Percentiles rank a stretch among this genome's conserved stretches.
Conservation (phyloP, 2,113 vertebrate genomes). For the Hemichromis elongatus region DNA sequence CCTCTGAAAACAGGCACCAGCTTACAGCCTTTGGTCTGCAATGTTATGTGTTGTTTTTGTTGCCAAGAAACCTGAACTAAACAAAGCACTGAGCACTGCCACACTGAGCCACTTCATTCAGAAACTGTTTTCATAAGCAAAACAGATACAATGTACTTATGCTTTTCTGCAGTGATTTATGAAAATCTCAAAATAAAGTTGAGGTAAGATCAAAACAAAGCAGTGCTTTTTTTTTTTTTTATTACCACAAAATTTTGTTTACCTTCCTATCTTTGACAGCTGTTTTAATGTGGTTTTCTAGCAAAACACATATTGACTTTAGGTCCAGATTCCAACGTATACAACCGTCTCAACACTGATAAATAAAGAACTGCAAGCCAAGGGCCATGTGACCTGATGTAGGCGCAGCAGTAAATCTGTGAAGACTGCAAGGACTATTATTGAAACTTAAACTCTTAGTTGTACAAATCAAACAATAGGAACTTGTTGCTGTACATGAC, state of each 20-base stretch:
- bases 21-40: not conserved
- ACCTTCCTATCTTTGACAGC: not conserved
- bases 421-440: not conserved
- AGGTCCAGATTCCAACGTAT: not conserved
- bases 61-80: conserved; percentile 61
- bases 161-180: not conserved
- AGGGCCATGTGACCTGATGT: not conserved
- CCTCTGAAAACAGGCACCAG: conserved; percentile 3
- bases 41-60: conserved; percentile 50
- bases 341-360: not conserved
- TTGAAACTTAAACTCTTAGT: not conserved
- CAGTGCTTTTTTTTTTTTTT: not conserved
- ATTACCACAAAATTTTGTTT: not conserved
- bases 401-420: accelerated
- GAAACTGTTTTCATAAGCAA: not conserved
- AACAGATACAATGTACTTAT: not conserved
- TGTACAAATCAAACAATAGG: not conserved
- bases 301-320: not conserved
- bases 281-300: not conserved
- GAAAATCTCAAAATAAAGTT: not conserved
- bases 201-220: not conserved
- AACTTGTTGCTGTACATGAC: not conserved
- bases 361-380: not conserved
- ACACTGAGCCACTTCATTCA: not conserved
- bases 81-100: conserved; percentile 3